These are phyloP conservation scores for Chromoteleia sp. DNA, from an alignment of 2,888 invertebrate species.

Conservation along the genomic window DNA sequence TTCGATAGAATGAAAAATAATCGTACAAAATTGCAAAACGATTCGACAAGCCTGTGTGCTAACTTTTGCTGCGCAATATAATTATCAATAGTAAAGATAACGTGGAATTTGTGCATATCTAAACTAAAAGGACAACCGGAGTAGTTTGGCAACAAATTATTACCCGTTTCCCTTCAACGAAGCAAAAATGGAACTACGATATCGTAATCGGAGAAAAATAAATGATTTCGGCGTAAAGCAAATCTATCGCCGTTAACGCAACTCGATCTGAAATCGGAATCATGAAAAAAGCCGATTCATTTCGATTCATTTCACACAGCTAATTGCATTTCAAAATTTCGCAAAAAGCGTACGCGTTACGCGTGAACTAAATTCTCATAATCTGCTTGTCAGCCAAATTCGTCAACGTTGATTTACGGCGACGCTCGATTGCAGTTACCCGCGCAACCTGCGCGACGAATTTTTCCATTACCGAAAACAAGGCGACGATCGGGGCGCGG, in stretches of 20 bases:
- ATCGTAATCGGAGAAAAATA: not conserved
- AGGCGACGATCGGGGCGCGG: constrained; percentile 13
- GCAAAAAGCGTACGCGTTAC: constrained; percentile 16
- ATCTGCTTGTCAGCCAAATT: constrained; percentile 35
- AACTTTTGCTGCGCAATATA: no score
- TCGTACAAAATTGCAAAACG: no score
- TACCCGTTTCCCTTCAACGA: no score
- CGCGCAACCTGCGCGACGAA: constrained; percentile 31
- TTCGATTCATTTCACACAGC: constrained; percentile 7
- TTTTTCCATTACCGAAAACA: constrained; percentile 44
- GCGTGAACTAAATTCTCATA: constrained; percentile 37
- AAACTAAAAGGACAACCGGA: no score
- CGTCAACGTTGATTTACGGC: constrained; percentile 41
- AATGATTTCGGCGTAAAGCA: not conserved
- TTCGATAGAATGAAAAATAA: no score
- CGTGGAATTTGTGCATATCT: no score
- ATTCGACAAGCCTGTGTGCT: no score
- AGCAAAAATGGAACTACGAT: no score
- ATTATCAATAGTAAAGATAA: no score
- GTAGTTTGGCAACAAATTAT: no score
- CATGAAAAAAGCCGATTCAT: constrained; percentile 5
- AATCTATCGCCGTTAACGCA: no score
- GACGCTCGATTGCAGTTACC: constrained; percentile 23
- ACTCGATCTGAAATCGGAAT: not conserved
- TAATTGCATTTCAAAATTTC: constrained; percentile 13